phyloP scores from a whole-genome alignment of 2,888 invertebrate species.

The Cheilosia soror region DNA sequence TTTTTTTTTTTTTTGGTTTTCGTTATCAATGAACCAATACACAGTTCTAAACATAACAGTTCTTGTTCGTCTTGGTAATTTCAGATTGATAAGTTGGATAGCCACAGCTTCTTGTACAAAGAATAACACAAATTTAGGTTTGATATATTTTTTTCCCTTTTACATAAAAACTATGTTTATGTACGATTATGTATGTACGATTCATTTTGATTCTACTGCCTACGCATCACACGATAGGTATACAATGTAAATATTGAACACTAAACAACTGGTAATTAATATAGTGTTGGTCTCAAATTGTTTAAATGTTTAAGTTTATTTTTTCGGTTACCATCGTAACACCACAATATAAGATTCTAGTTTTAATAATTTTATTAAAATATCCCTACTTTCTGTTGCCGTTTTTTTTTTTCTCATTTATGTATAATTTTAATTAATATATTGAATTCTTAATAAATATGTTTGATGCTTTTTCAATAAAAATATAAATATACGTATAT shows the following conservation, averaged over 20 bases:
- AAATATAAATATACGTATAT: conserved; percentile 67
- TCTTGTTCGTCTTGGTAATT: neutral
- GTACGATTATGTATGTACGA: neutral
- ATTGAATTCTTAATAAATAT: conserved; percentile 60
- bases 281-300: conserved; percentile 60
- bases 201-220: conserved; percentile 34
- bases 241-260: conserved; percentile 39
- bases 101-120: conserved; percentile 41
- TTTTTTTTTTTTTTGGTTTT: neutral
- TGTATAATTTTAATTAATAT: conserved; percentile 64
- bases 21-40: conserved; percentile 27
- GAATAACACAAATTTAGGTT: conserved; percentile 15
- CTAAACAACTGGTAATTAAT: conserved; percentile 43
- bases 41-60: conserved; percentile 8
- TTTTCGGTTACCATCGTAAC: conserved; percentile 44
- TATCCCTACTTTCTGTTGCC: conserved; percentile 61
- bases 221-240: conserved; percentile 17
- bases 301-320: conserved; percentile 24
- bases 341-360: conserved; percentile 62
- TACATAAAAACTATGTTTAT: conserved; percentile 25
- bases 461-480: conserved; percentile 48
- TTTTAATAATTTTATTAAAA: conserved; percentile 64
- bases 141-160: conserved; percentile 21
- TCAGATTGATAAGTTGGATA: conserved; percentile 5
- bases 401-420: conserved; percentile 21